Conservation (phyloP, 2,113 vertebrate genomes). For the Hippocampus comes region DNA sequence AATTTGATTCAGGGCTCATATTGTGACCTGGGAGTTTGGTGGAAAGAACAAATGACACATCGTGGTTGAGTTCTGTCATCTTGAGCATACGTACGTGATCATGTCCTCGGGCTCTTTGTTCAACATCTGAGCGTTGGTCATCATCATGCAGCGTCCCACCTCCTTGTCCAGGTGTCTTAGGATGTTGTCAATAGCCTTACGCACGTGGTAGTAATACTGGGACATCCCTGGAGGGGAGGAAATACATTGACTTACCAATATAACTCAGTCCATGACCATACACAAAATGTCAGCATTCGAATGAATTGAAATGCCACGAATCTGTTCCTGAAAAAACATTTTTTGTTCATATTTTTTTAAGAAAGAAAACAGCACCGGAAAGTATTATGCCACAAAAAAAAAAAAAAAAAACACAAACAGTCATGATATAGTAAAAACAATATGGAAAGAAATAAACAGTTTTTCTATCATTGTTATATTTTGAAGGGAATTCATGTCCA, state of each 20-base stretch:
- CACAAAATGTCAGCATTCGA: no score
- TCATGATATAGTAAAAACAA: no score
- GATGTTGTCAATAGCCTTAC: conserved; percentile 93
- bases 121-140: conserved; percentile 93
- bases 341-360: no score
- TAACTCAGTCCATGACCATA: no score
- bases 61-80: background rate
- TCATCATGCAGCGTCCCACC: conserved; percentile 97
- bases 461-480: no score
- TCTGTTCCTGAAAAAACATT: no score
- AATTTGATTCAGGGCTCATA: background rate
- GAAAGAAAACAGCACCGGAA: no score
- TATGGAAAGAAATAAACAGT: no score
- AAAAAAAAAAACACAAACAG: background rate
- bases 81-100: conserved; percentile 94
- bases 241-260: background rate
- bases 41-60: background rate
- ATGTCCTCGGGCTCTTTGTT: conserved; percentile 98
- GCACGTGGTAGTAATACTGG: conserved; percentile 91
- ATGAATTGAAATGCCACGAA: no score
- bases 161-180: conserved; percentile 96
- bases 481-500: background rate
- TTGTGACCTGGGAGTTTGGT: no score
- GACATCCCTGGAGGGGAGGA: conserved; percentile 82
- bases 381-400: background rate